A percentile compares a stretch with the other conserved stretches of the same genome.
These are phyloP conservation scores for Propithecus deckenii DNA, from an alignment of 2,797 vertebrate species.

Conservation along the genomic window DNA sequence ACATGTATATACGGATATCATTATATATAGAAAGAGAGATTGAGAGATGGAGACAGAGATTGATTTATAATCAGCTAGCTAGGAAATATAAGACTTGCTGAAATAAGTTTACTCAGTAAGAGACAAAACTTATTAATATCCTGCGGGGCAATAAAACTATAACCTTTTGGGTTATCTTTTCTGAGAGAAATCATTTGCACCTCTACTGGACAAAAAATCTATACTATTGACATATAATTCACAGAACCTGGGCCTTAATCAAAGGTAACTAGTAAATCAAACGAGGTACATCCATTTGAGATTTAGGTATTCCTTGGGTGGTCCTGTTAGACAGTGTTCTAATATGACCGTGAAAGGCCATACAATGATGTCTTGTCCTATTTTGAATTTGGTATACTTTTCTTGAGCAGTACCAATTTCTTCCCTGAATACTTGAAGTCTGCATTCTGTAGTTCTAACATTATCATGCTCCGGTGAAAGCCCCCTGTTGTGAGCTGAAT, in stretches of 20 bases:
- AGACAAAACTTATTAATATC: slow-evolving; percentile 57
- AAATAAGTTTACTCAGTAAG: slow-evolving; percentile 29
- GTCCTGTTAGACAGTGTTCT: slow-evolving; percentile 23
- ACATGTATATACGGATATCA: neutral
- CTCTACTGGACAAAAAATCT: slow-evolving; percentile 49
- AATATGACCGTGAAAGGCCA: neutral
- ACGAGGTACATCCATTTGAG: neutral
- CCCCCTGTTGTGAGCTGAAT: neutral
- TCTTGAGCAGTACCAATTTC: neutral
- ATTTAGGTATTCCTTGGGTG: slow-evolving; percentile 30
- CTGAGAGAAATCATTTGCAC: slow-evolving; percentile 62
- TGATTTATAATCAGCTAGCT: neutral
- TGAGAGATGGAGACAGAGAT: neutral
- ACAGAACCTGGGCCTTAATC: slow-evolving; percentile 30
- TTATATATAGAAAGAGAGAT: neutral
- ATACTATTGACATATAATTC: slow-evolving; percentile 31
- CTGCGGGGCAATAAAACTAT: slow-evolving; percentile 25
- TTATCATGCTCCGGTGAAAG: neutral
- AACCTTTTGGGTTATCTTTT: slow-evolving; percentile 46
- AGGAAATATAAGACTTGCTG: slow-evolving; percentile 13
- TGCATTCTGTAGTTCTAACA: neutral
- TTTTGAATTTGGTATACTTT: neutral
- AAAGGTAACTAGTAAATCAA: slow-evolving; percentile 30
- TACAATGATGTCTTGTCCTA: neutral
- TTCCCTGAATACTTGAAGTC: neutral